Evolutionary conservation across 2,113 vertebrate species (phyloP), one percentile per base, ranked within the genome.

Genomic region (Puffinus mauretanicus): DNA sequence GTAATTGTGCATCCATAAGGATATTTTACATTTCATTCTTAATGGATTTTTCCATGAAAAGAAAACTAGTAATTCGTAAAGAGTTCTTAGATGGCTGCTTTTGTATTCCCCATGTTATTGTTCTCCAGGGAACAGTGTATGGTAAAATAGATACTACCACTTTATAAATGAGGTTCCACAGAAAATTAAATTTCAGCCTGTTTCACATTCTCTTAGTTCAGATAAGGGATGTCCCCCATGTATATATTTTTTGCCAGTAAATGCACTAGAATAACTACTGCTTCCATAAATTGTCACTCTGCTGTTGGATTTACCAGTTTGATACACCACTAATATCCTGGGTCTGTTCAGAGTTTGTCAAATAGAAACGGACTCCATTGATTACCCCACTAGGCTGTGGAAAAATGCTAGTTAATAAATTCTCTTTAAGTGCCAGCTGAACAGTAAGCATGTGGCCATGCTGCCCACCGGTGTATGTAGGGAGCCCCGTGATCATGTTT

Each of bases 31-130:
- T 81, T 86, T 85, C 65, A 75, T 94, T 78, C 51, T 86, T 88
- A 93, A 87, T n/a, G 42, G 26, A 62, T 80, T 83, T 96, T 94
- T 75, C 58, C 61, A 66, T 85, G 20, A 89, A 93, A 88, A 88
- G 46, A 82, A 94, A 90, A 32, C 58, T 32, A 72, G 93, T 78
- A 94, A 95, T 97, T 90, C 78, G 73, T 44, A 78, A 82, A 81
- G 49, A 55, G 36, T 78, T 94, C 86, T 82, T 91, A 69, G 36
- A 90, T 73, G 32, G 38, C 51, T 94, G 85, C 66, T 89, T 82
- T 87, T 62, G 19, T 70, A 66, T 84, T 90, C 58, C 78, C 76
- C 2, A 0, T 19, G 11, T 87, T 92, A 47, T n/a, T 87, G 72
- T 32, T 82, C 93, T 93, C 73, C 32, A 84, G 95, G 93, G 89